A percentile compares a stretch with the other conserved stretches of the same genome.
phyloP scores from a whole-genome alignment of 1,140 invertebrate genomes.

The Penaeus chinensis region DNA sequence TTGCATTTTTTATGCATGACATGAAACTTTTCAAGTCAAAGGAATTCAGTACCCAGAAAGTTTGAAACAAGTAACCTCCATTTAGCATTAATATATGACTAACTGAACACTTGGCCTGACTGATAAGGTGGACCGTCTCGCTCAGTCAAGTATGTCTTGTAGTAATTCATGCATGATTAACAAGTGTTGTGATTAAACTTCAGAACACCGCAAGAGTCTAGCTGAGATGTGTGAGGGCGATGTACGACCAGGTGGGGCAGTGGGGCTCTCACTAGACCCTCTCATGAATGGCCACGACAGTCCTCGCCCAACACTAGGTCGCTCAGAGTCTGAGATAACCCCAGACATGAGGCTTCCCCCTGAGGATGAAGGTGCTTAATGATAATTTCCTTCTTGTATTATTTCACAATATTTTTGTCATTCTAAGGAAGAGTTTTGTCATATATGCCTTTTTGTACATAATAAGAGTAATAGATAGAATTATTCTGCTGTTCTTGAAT shows the following conservation, averaged over 20 bases:
- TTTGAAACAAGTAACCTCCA: too few species aligned
- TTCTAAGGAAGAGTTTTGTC: neutral
- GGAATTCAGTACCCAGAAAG: too few species aligned
- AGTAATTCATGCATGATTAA: constrained; percentile 47
- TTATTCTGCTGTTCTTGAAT: too few species aligned
- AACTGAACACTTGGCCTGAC: too few species aligned
- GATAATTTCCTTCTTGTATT: neutral
- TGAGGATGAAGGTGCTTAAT: constrained; percentile 54
- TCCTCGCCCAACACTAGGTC: constrained; percentile 57
- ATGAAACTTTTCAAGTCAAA: too few species aligned
- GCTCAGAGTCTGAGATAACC: constrained; percentile 63
- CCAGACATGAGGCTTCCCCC: constrained; percentile 62
- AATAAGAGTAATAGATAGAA: too few species aligned
- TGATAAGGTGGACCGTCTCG: neutral
- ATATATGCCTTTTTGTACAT: too few species aligned
- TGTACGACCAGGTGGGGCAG: constrained; percentile 60
- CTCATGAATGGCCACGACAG: constrained; percentile 63
- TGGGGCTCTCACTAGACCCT: constrained; percentile 61
- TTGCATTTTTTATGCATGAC: too few species aligned
- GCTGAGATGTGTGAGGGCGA: constrained; percentile 64
- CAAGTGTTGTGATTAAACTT: constrained; percentile 40
- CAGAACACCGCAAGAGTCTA: constrained; percentile 64
- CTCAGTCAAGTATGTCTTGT: neutral
- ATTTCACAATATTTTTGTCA: constrained; percentile 5
- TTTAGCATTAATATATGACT: too few species aligned